phyloP scores from a whole-genome alignment of 2,888 invertebrate genomes.

The Lapara coniferarum region DNA sequence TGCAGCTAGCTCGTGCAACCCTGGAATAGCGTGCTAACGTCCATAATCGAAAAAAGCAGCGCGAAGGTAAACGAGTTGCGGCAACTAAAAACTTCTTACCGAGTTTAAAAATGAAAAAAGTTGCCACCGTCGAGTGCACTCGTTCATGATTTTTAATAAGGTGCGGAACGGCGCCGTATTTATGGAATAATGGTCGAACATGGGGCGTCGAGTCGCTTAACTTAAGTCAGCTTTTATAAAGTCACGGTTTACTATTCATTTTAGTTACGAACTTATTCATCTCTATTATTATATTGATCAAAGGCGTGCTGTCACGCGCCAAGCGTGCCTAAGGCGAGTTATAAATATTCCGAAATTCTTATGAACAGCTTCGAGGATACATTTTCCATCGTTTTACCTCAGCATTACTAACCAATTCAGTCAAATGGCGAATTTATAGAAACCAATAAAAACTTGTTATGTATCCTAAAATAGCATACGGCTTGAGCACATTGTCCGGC shows the following conservation, averaged over 20 bases:
- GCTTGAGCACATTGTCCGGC: slow-evolving; percentile 3
- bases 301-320: too few species aligned
- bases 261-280: too few species aligned
- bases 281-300: too few species aligned
- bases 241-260: too few species aligned
- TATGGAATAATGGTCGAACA: slow-evolving; percentile 1
- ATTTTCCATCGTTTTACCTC: too few species aligned
- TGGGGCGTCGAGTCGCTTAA: background rate
- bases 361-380: too few species aligned
- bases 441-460: background rate
- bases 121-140: slow-evolving; percentile 22
- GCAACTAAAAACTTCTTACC: slow-evolving; percentile 23
- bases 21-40: background rate
- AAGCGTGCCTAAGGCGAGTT: too few species aligned
- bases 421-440: too few species aligned
- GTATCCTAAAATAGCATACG: slow-evolving; percentile 7
- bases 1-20: background rate
- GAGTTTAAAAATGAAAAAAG: slow-evolving; percentile 24
- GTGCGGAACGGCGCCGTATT: slow-evolving; percentile 16
- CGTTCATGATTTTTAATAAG: slow-evolving; percentile 24
- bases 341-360: too few species aligned
- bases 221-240: too few species aligned
- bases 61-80: slow-evolving; percentile 18
- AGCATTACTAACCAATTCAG: too few species aligned
- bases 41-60: slow-evolving; percentile 13